Conservation (phyloP, 2,888 invertebrate species). For the Pantelozetes paolii region DNA sequence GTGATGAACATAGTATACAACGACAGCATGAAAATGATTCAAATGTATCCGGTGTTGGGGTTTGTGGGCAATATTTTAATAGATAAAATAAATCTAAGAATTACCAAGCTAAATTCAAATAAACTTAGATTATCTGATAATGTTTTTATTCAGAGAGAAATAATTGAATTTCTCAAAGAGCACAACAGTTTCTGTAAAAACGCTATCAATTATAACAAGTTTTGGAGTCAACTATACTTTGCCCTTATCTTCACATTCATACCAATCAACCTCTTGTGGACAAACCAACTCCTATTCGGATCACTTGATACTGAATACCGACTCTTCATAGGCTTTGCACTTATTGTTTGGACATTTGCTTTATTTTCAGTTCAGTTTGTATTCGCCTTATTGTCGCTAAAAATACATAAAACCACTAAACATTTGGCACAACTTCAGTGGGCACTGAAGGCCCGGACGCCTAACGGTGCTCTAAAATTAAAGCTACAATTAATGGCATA, state of each 20-base stretch:
- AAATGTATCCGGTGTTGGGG: neutral
- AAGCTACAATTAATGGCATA: slow-evolving; percentile 3
- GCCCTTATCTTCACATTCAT: neutral
- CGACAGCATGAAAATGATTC: neutral
- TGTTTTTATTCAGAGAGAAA: neutral
- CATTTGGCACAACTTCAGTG: neutral
- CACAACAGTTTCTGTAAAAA: neutral
- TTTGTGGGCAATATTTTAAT: too few relatives aligned
- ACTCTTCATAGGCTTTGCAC: neutral
- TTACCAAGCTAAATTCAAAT: too few relatives aligned
- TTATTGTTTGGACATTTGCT: neutral
- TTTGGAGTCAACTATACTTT: slow-evolving; percentile 8
- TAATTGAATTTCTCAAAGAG: neutral
- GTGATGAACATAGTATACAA: too few relatives aligned
- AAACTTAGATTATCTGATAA: neutral
- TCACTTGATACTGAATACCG: neutral
- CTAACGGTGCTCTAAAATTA: neutral
- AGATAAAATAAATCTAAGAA: too few relatives aligned
- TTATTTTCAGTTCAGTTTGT: neutral
- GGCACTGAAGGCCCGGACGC: neutral
- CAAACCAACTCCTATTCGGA: neutral
- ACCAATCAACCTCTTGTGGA: neutral
- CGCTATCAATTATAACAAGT: neutral
- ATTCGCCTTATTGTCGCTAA: neutral
- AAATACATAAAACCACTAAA: neutral